Base-by-base conservation (phyloP, 92 coral and sea anemone genomes). In the Actinernus sp. region DNA sequence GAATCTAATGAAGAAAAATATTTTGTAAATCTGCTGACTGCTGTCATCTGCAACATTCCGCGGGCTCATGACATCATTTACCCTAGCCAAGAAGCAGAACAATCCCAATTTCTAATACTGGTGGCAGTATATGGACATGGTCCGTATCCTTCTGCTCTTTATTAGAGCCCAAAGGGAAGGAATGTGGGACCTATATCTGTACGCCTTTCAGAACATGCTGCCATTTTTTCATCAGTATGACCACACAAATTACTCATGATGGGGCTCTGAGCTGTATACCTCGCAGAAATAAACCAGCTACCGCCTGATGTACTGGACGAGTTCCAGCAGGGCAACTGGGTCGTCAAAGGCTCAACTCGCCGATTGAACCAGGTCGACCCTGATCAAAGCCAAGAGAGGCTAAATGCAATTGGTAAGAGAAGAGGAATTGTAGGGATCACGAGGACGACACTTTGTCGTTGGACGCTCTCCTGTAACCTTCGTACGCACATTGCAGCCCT, bases 91-190 rank as follows among this genome's bases (percentile, higher is more conserved):
- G 41, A 34, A 14, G 41, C 6, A 34, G 14, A 62, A 59, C 34
- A 76, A 76, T 67, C 63, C 54, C 31, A 76, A 75, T 49, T 83
- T 83, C 65, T 51, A 16, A 46, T 83, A 58, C 68, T 83, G 79
- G 84, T 83, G 84, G 88, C 21, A 38, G 19, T 81, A 73, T 31
- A 65, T 82, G 83, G 77, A 74, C 12, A 82, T 82, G 89, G 78
- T 74, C 11, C 63, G 55, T 46, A 63, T 31, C 23, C 81, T 84
- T 30, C 71, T 85, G 17, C 25, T 63, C 43, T 78, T 85, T 45
- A 78, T 65, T 8, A 54, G 81, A 26, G 81, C 90, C 8, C 90
- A 76, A 31, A 34, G 91, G 19, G 63, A 76, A 30, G 81, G 76
- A 4, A 38, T 32, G 11, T 76, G 85, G 90, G 57, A 77, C 9